Percentiles rank a stretch among this genome's conserved stretches.
Conservation (phyloP, 2,797 vertebrate species). For the Smutsia gigantea region DNA sequence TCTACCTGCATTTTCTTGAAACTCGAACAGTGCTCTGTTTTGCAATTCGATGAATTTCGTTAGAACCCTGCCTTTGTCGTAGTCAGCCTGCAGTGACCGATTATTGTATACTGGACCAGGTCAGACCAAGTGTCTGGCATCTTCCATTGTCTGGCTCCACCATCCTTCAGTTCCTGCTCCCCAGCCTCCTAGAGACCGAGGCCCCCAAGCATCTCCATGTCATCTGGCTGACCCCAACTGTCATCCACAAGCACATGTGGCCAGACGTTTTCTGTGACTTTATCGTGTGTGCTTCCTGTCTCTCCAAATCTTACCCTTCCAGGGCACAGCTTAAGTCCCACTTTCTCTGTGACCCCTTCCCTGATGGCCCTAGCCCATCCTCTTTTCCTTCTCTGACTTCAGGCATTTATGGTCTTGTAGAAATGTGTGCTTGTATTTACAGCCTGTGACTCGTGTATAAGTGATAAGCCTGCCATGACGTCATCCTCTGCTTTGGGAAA, state of each 20-base stretch:
- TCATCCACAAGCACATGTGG: background rate
- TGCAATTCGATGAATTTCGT: background rate
- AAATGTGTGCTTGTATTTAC: background rate
- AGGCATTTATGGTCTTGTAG: background rate
- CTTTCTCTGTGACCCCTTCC: background rate
- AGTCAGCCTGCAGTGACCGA: background rate
- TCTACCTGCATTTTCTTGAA: background rate
- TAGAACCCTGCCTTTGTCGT: background rate
- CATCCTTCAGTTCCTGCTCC: background rate
- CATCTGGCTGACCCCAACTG: background rate
- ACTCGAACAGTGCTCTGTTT: background rate
- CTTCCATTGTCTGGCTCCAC: background rate
- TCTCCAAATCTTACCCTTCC: background rate
- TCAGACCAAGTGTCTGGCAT: background rate
- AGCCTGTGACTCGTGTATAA: background rate
- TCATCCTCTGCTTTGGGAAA: conserved; percentile 55
- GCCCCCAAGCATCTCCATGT: background rate
- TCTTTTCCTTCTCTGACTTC: background rate
- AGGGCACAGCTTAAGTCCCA: background rate
- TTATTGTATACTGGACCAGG: background rate
- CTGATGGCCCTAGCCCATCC: background rate
- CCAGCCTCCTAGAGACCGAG: background rate
- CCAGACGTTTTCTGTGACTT: background rate
- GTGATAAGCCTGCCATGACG: background rate
- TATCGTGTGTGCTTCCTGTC: background rate